Evolutionary conservation across 2,113 vertebrate genomes (phyloP).

Genomic region (Perca schrenkii): DNA sequence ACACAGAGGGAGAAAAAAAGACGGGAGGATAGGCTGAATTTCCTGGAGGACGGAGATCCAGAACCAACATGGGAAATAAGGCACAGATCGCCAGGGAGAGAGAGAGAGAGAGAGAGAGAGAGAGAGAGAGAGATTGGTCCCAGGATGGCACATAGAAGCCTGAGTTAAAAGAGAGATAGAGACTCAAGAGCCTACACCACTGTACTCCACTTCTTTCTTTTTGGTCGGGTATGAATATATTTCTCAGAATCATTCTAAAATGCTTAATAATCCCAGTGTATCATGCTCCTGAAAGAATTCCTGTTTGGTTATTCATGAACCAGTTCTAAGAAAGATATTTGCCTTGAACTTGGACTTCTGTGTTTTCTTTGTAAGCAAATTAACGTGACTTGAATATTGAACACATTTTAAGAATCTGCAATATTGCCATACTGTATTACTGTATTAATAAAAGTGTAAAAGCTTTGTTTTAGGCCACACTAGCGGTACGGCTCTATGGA

Average conservation of each 20-base stretch:
- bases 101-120: no score
- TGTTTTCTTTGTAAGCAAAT: neutral
- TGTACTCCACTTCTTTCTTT: neutral
- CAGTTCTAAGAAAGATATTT: neutral
- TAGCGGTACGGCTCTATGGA: neutral
- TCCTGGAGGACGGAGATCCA: no score
- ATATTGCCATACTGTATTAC: no score
- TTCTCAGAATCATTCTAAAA: neutral
- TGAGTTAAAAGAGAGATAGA: neutral
- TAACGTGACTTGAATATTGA: neutral
- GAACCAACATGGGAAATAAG: no score
- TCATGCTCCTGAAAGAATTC: neutral
- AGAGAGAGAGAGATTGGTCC: no score
- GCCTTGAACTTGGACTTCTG: neutral
- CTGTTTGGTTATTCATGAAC: neutral
- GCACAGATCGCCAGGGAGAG: no score
- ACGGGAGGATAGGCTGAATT: no score
- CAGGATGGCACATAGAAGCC: no score
- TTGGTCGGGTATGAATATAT: neutral
- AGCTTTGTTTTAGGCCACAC: neutral
- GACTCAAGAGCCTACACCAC: neutral
- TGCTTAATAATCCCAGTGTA: neutral
- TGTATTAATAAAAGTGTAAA: neutral
- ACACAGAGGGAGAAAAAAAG: no score
- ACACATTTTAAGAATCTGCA: neutral